These are phyloP conservation scores for Micromussa lordhowensis DNA, from an alignment of 92 coral and sea anemone species.

Conservation along the genomic window DNA sequence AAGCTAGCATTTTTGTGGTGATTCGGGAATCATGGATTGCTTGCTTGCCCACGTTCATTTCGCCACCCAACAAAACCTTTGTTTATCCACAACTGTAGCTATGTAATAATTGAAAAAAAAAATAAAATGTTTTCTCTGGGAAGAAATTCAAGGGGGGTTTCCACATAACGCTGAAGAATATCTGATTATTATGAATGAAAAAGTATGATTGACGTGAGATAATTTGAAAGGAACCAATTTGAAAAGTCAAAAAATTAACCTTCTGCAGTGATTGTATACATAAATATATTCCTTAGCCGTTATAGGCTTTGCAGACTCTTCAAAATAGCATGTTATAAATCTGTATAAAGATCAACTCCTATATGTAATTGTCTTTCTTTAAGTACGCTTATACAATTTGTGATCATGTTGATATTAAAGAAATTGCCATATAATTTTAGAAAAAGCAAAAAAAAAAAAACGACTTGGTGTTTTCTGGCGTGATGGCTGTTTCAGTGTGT, in stretches of 20 bases:
- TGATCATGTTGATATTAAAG: conserved; percentile 53
- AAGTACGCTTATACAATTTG: conserved; percentile 41
- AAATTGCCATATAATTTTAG: conserved; percentile 28
- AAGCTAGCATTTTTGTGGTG: background rate
- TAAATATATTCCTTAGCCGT: background rate
- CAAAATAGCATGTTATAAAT: background rate
- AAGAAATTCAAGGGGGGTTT: background rate
- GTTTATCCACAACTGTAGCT: background rate
- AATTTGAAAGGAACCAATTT: conserved; percentile 22
- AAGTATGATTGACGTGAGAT: background rate
- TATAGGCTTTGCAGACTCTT: conserved; percentile 2
- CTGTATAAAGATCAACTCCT: conserved; percentile 40
- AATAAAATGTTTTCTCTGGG: conserved; percentile 13
- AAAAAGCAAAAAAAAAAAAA: background rate
- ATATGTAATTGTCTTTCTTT: conserved; percentile 27
- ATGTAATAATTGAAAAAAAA: background rate
- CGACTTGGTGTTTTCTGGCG: background rate
- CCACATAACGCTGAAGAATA: conserved; percentile 12
- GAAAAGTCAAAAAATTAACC: background rate
- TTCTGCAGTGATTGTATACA: background rate
- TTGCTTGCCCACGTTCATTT: background rate
- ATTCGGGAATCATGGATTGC: background rate
- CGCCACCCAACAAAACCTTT: conserved; percentile 4
- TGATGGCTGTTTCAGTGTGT: background rate
- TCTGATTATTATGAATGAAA: conserved; percentile 17